phyloP scores from a whole-genome alignment of 92 coral and sea anemone genomes.

The Chrysogorgia sp. region DNA sequence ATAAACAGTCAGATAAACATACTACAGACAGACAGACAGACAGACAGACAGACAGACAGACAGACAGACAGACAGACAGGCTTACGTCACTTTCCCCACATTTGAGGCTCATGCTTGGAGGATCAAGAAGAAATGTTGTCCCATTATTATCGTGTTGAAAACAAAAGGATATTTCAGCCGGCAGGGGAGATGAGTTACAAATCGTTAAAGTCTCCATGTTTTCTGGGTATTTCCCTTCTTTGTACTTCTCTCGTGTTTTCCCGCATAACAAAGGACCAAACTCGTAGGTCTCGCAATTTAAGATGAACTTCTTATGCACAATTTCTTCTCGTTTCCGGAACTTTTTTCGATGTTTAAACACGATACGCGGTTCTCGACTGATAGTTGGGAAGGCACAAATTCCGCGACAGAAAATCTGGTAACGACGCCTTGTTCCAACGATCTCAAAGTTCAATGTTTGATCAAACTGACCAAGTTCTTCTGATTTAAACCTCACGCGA shows the following conservation, averaged over 20 bases:
- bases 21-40: background rate
- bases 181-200: slow-evolving; percentile 88
- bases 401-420: slow-evolving; percentile 97
- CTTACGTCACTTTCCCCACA: slow-evolving; percentile 89
- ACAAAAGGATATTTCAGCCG: slow-evolving; percentile 87
- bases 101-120: slow-evolving; percentile 85
- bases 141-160: slow-evolving; percentile 93
- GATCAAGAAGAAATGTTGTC: slow-evolving; percentile 86
- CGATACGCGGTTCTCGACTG: slow-evolving; percentile 98
- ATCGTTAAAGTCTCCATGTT: slow-evolving; percentile 82
- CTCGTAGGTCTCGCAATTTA: slow-evolving; percentile 87
- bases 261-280: slow-evolving; percentile 98
- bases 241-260: slow-evolving; percentile 81
- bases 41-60: background rate
- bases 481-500: slow-evolving; percentile 89
- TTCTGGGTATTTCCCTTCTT: slow-evolving; percentile 93
- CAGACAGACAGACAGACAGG: background rate
- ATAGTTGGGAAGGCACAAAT: slow-evolving; percentile 97
- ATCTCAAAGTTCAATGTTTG: slow-evolving; percentile 95
- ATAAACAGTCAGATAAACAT: background rate
- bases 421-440: slow-evolving; percentile 96
- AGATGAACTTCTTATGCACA: slow-evolving; percentile 92
- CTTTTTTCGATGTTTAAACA: slow-evolving; percentile 93
- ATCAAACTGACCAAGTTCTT: slow-evolving; percentile 98
- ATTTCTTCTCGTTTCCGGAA: slow-evolving; percentile 95